Evolutionary conservation across 2,113 vertebrate genomes (phyloP), one percentile per base, ranked within the genome.

Genomic region (Phyllostomus discolor): DNA sequence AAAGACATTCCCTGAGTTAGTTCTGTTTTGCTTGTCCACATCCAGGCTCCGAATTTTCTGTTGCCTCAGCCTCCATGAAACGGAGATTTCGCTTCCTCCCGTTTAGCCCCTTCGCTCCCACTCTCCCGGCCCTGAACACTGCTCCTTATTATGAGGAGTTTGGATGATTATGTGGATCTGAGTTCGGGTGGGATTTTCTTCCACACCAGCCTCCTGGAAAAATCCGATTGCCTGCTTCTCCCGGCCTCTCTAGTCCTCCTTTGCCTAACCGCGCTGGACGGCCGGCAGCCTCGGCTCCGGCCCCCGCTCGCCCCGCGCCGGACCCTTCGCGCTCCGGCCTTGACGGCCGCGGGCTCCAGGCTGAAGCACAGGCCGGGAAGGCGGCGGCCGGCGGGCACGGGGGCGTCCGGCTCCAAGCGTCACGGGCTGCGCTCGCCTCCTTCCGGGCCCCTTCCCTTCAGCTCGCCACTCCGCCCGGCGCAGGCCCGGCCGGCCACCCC

Each of bases 371-470:
- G 76, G 76, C 80, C 26, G 82, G 85, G 85, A 85, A 94, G 85
- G 87, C 92, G 11, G 92, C 91, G 69, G 82, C 82, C 50, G 76
- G 84, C 93, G 80, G 90, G 85, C 95, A 66, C 80, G 5, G 79
- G 75, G 76, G 69, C 87, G 90, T 83, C 93, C 33, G 84, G 67
- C 90, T 97, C 94, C 97, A 90, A 62, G 97, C 96, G 95, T 78
- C 59, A 82, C 91, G 57, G 57, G 88, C 91, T 78, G 89, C 90
- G 90, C 84, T 95, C 92, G 96, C 94, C 94, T 91, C 88, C 97
- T 96, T 97, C 93, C 94, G 93, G 97, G 97, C 91, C 95, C 95
- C 93, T 93, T 79, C 75, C 97, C 93, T 90, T 28, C n/a, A 33
- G 86, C 82, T 90, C 95, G 84, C 91, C 92, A 88, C 91, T 87